Evolutionary conservation across 2,113 vertebrate genomes (phyloP).

Genomic region (Etheostoma spectabile): DNA sequence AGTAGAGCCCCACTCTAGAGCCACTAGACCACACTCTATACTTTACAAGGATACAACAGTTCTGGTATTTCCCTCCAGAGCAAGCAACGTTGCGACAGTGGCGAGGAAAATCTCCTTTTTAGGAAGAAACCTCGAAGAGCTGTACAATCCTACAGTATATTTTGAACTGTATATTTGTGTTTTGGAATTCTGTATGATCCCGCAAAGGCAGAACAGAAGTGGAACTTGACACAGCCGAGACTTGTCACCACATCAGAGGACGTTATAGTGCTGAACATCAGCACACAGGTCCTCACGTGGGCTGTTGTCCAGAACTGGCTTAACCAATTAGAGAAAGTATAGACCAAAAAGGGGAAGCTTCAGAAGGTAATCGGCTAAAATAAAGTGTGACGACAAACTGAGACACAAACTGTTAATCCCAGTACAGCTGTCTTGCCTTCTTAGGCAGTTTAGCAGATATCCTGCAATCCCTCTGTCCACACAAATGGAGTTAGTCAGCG

Average conservation of each 20-base stretch:
- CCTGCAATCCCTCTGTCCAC: slow-evolving; percentile 32
- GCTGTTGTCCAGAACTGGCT: background rate
- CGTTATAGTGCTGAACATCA: background rate
- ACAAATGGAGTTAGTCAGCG: background rate
- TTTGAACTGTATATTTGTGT: background rate
- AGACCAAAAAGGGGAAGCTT: background rate
- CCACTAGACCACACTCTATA: too few relatives aligned
- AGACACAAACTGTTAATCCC: background rate
- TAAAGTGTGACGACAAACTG: background rate
- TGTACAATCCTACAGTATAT: background rate
- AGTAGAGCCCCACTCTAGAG: too few relatives aligned
- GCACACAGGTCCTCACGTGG: background rate
- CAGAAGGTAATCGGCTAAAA: background rate
- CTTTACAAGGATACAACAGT: too few relatives aligned
- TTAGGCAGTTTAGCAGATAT: slow-evolving; percentile 38
- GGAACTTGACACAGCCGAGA: background rate
- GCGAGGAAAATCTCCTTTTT: too few relatives aligned
- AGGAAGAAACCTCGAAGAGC: background rate
- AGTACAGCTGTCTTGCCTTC: background rate
- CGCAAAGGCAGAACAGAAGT: background rate
- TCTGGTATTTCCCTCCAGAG: too few relatives aligned
- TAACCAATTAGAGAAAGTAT: background rate
- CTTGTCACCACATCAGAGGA: background rate
- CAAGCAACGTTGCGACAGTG: too few relatives aligned
- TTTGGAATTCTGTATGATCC: background rate